Conservation (phyloP, 1,140 invertebrate genomes). For the Popillia japonica region DNA sequence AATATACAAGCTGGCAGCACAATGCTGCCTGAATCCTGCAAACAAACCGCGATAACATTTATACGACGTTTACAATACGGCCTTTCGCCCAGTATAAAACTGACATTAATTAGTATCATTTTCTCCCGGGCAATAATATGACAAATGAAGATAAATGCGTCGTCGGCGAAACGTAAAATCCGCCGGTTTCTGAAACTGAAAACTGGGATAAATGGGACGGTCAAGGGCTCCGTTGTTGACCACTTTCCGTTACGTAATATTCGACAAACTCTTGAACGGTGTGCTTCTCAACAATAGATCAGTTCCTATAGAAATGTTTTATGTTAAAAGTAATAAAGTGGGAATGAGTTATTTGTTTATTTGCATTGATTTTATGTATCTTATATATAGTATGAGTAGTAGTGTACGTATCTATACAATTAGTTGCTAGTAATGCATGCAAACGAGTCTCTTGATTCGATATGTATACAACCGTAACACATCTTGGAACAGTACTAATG, state of each 20-base stretch:
- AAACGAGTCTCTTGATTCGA: no score
- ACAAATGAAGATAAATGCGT: constrained; percentile 1
- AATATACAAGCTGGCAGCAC: not conserved
- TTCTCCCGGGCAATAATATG: not conserved
- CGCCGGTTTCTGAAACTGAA: not conserved
- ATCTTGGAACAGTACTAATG: no score
- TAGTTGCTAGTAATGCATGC: no score
- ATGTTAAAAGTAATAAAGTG: not conserved
- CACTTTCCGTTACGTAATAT: not conserved
- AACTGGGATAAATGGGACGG: not conserved
- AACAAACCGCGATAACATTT: not conserved
- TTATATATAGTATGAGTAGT: no score
- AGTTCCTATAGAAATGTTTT: no score
- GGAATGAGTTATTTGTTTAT: not conserved
- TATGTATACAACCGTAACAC: no score
- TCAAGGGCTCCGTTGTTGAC: not conserved
- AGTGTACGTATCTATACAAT: no score
- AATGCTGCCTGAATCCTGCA: not conserved
- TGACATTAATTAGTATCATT: not conserved
- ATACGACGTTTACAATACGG: not conserved
- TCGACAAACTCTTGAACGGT: not conserved
- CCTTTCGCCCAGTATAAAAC: not conserved
- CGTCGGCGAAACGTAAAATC: not conserved
- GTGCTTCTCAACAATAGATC: no score
- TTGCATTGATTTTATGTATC: no score